Evolutionary conservation across 2,113 vertebrate genomes (phyloP).

Genomic region (Chaetops frenatus): DNA sequence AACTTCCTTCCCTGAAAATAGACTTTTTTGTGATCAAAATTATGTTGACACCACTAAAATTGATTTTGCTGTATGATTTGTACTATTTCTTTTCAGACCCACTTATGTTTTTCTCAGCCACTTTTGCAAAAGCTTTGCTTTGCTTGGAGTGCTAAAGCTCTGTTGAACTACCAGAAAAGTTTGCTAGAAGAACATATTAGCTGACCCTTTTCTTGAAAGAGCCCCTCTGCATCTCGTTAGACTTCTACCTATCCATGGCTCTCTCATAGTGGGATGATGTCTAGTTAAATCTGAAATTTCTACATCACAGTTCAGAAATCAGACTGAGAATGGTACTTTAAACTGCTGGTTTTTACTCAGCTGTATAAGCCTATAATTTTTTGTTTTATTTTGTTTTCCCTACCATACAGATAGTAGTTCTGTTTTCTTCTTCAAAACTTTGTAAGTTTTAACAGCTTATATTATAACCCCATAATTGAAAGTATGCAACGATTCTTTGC

Average conservation of each 20-base stretch:
- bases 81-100: neutral
- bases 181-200: neutral
- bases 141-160: neutral
- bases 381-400: conserved; percentile 4
- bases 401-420: neutral
- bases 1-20: neutral
- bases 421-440: conserved; percentile 26
- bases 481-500: conserved; percentile 52
- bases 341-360: neutral
- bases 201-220: neutral
- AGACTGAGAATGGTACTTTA: neutral
- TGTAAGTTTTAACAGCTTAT: conserved; percentile 55
- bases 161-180: neutral
- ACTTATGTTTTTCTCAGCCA: neutral
- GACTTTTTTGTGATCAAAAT: neutral
- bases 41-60: neutral
- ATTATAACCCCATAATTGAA: conserved; percentile 52
- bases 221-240: neutral
- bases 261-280: neutral
- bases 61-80: neutral
- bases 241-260: neutral
- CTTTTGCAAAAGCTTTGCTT: neutral
- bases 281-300: neutral
- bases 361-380: neutral
- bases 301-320: neutral